These are phyloP conservation scores for Pristionchus pacificus DNA, from an alignment of 1,140 invertebrate species.

Conservation along the genomic window DNA sequence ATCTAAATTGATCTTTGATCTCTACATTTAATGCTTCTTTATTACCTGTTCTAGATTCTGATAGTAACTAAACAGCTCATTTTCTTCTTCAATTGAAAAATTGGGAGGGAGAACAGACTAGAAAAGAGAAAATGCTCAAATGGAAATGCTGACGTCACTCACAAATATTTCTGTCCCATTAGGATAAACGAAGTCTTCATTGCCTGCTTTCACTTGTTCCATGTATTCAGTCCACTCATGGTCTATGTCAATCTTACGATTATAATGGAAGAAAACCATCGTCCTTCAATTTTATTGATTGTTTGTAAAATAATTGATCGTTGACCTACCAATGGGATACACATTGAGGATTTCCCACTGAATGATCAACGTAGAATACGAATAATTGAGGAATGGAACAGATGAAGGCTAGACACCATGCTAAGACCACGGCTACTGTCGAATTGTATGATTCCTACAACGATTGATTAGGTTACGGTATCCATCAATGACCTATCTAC, in stretches of 20 bases:
- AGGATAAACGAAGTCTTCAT: neutral
- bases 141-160: too few species aligned
- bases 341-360: slow-evolving; percentile 25
- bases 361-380: slow-evolving; percentile 9
- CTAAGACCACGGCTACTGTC: neutral
- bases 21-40: neutral
- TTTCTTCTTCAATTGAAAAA: neutral
- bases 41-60: neutral
- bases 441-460: slow-evolving; percentile 22
- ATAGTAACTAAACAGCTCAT: neutral
- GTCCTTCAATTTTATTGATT: too few species aligned
- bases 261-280: neutral
- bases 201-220: neutral
- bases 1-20: neutral
- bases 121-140: neutral
- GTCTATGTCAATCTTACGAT: neutral
- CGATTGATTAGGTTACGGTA: neutral
- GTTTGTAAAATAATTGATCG: too few species aligned
- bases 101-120: neutral
- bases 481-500: neutral
- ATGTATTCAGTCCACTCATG: neutral
- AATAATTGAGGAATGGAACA: slow-evolving; percentile 26
- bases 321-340: slow-evolving; percentile 17
- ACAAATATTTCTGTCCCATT: neutral
- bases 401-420: slow-evolving; percentile 25